Conservation (phyloP, 2,888 invertebrate genomes). For the Deilephila elpenor region DNA sequence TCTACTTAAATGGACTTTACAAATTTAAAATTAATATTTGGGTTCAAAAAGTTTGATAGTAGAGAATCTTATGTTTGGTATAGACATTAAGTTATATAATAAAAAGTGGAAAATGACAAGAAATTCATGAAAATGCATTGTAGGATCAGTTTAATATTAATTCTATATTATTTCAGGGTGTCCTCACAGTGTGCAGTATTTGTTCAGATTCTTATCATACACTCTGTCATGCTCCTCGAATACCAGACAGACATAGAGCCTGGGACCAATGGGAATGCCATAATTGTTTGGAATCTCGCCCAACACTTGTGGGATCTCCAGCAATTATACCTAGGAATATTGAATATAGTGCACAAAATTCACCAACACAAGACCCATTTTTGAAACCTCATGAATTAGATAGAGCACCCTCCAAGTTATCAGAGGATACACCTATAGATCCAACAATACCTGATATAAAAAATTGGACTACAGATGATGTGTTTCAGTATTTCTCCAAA, state of each 20-base stretch:
- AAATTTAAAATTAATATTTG: too few relatives aligned
- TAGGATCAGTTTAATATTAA: slow-evolving; percentile 5
- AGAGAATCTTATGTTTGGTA: too few relatives aligned
- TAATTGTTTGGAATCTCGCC: slow-evolving; percentile 84
- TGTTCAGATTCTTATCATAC: slow-evolving; percentile 95
- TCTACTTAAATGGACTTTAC: too few relatives aligned
- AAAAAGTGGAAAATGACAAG: too few relatives aligned
- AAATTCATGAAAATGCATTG: background rate
- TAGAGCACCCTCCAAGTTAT: slow-evolving; percentile 68
- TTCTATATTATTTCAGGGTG: slow-evolving; percentile 80
- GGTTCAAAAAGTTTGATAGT: too few relatives aligned
- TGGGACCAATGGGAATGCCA: slow-evolving; percentile 89
- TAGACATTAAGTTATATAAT: too few relatives aligned
- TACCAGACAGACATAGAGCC: slow-evolving; percentile 83
- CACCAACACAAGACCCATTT: slow-evolving; percentile 69
- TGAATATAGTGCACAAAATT: slow-evolving; percentile 60
- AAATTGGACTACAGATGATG: slow-evolving; percentile 93
- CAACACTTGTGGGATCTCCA: slow-evolving; percentile 68
- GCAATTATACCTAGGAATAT: slow-evolving; percentile 63
- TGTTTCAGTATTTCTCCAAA: slow-evolving; percentile 90
- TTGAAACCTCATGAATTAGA: slow-evolving; percentile 78
- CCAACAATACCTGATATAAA: slow-evolving; percentile 90
- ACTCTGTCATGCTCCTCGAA: slow-evolving; percentile 90
- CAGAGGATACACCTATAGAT: slow-evolving; percentile 82
- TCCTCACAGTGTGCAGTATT: slow-evolving; percentile 90